phyloP scores from a whole-genome alignment of 2,797 vertebrate species.

The Rhinogobio ventralis region DNA sequence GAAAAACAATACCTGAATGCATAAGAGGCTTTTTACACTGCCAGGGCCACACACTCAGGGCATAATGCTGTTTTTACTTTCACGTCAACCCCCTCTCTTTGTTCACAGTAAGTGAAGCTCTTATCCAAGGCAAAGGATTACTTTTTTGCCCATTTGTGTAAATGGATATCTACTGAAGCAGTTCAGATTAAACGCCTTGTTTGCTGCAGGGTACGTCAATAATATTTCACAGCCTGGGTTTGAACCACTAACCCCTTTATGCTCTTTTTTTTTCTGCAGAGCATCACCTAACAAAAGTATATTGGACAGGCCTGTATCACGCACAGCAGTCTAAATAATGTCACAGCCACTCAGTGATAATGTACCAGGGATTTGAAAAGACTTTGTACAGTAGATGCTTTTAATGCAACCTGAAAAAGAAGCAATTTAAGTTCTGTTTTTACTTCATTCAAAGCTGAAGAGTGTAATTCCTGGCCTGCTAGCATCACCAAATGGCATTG shows the following conservation, averaged over 20 bases:
- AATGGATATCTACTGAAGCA: constrained; percentile 63
- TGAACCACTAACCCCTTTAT: constrained; percentile 44
- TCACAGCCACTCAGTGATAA: background rate
- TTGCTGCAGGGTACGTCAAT: constrained; percentile 54
- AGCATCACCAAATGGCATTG: background rate
- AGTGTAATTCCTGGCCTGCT: background rate
- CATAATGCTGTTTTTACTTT: constrained; percentile 34
- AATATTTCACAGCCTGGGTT: constrained; percentile 56
- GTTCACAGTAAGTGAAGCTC: constrained; percentile 51
- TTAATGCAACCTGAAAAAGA: background rate
- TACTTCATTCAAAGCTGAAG: background rate
- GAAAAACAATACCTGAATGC: constrained; percentile 37
- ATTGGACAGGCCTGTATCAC: constrained; percentile 13
- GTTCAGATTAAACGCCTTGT: constrained; percentile 56
- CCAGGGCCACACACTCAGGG: constrained; percentile 31
- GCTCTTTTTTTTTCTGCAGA: constrained; percentile 15
- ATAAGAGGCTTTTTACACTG: constrained; percentile 52
- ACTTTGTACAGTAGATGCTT: background rate
- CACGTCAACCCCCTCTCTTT: background rate
- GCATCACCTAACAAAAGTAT: constrained; percentile 27
- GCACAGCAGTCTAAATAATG: constrained; percentile 14
- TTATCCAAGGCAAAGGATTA: constrained; percentile 60
- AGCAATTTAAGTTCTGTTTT: background rate
- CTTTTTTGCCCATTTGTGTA: constrained; percentile 60
- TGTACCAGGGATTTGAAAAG: constrained; percentile 19